Base-by-base conservation (phyloP, 2,888 invertebrate species). In the Archips crataeganus region DNA sequence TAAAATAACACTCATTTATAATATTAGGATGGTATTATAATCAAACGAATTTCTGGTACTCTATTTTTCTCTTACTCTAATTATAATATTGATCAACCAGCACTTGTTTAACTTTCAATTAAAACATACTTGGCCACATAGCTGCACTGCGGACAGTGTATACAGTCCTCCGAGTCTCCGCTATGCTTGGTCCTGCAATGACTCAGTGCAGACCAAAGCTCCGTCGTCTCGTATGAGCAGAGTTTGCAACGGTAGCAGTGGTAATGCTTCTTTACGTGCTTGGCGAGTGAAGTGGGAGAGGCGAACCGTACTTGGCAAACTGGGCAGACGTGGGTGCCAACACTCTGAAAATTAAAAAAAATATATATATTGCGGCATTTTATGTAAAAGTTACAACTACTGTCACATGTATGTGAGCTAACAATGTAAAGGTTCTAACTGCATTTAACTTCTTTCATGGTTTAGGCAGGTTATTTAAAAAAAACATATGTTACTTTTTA, bases 111-210 rank as follows among this genome's bases (percentile, higher is more conserved):
- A 39, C 39, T 39, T 36, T 36, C 9, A 45, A 45, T 9, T 13
- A 1, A 49, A 49, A 80, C 85, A 79, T 69, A 89, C 89, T 77
- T 81, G 3, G 80, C 79, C 3, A 87, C 73, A 3, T 54, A 54
- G 0, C 73, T 71, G 47, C 90, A 90, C 54, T 86, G 84, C 0
- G 67, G 47, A 71, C 90, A 90, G 23, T 90, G 89, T 77, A 90
- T 86, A 0, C 69, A 75, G 0, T 84, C 78, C 0, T 68, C 45
- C 0, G 39, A 45, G 42, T 89, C 89, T 0, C n/a, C 51, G 0
- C 62, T 72, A 49, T 90, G 90, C n/a, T 87, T 90, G 0, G 47
- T 34, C 0, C 77, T 73, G 3, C 84, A 84, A 49, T 91, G 91
- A 5, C 77, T 82, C 0, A 78, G 10, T 0, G 82, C 84, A 0